Conservation (phyloP, 2,888 invertebrate genomes). For the Drosophila crucigera region DNA sequence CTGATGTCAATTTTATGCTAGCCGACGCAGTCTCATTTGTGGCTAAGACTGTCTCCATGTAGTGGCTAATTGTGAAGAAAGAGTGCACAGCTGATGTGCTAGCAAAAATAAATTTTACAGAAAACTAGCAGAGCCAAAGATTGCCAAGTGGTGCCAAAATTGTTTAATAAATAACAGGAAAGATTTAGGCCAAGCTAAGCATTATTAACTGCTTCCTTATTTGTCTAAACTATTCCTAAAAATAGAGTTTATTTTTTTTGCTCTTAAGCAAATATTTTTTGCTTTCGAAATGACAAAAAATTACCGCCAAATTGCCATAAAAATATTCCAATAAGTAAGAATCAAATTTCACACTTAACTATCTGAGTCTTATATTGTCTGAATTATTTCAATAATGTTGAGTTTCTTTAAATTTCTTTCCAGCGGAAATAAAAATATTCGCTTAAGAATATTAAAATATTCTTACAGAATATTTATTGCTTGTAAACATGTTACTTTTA, state of each 20-base stretch:
- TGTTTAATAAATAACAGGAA: background rate
- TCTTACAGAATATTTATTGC: background rate
- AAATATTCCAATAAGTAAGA: background rate
- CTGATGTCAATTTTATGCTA: conserved; percentile 1
- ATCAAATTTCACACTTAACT: background rate
- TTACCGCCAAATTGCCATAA: background rate
- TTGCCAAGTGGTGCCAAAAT: background rate
- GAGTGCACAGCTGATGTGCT: background rate
- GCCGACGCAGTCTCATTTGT: background rate
- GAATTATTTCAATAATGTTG: background rate
- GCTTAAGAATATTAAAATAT: too few species aligned
- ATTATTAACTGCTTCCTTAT: background rate
- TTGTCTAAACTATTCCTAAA: background rate
- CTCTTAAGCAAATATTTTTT: background rate
- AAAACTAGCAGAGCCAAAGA: too few species aligned
- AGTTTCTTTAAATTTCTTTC: background rate
- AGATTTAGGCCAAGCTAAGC: background rate
- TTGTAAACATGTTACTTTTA: background rate
- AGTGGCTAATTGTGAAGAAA: conserved; percentile 10
- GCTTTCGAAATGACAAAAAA: background rate
- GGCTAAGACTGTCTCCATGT: background rate
- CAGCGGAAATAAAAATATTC: background rate
- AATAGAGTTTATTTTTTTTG: background rate
- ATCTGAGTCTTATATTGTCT: background rate
- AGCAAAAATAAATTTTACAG: too few species aligned